Conservation (phyloP, 2,797 vertebrate genomes). For the Corythornis leucogaster region DNA sequence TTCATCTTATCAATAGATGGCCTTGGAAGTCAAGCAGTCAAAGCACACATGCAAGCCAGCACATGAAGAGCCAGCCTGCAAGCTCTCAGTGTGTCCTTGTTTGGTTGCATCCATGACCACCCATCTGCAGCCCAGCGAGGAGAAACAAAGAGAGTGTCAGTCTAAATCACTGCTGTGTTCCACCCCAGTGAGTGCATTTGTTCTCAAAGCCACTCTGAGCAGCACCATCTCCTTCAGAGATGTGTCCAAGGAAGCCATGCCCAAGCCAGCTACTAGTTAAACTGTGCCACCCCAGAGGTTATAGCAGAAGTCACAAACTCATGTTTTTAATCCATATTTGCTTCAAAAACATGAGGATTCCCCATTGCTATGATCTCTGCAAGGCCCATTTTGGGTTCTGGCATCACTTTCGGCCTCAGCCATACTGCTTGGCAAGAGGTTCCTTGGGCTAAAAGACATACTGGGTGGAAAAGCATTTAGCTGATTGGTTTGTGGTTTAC, state of each 20-base stretch:
- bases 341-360: not conserved
- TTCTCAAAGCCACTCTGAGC: not conserved
- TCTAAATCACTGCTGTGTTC: not conserved
- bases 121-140: not conserved
- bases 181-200: not conserved
- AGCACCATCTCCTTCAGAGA: not conserved
- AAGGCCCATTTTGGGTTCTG: not conserved
- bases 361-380: not conserved
- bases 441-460: not conserved
- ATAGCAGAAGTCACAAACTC: not conserved
- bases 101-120: not conserved
- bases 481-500: not conserved
- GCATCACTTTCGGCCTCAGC: not conserved
- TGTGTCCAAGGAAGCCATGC: not conserved
- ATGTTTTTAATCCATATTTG: not conserved
- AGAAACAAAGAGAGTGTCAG: not conserved
- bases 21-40: not conserved
- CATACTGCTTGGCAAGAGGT: not conserved
- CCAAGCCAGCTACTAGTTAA: not conserved
- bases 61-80: not conserved
- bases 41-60: not conserved
- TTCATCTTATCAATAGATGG: not conserved
- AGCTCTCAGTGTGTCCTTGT: accelerated
- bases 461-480: not conserved
- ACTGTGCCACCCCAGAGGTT: not conserved